These are phyloP conservation scores for Andricus quercusramuli DNA, from an alignment of 2,888 invertebrate genomes.

Conservation along the genomic window DNA sequence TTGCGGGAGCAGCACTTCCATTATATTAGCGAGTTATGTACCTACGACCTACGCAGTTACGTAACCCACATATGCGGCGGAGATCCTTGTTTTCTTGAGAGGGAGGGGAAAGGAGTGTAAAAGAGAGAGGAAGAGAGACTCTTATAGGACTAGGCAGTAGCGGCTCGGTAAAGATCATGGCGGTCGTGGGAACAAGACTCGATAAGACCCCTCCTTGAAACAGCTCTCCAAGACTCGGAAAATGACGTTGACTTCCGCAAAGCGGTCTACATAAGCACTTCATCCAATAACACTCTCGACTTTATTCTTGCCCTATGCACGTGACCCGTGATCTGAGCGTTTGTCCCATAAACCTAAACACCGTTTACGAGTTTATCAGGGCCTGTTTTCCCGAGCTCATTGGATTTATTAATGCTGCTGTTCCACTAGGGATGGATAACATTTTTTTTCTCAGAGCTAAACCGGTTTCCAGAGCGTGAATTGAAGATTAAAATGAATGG, in stretches of 20 bases:
- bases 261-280: neutral
- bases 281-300: neutral
- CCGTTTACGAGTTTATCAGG: neutral
- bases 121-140: conserved; percentile 42
- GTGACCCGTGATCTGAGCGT: neutral
- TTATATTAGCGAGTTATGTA: conserved; percentile 36
- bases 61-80: conserved; percentile 42
- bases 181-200: conserved; percentile 75
- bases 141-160: conserved; percentile 44
- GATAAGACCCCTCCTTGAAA: conserved; percentile 64
- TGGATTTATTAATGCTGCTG: neutral
- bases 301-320: neutral
- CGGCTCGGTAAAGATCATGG: conserved; percentile 74
- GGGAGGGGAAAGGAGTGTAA: conserved; percentile 24
- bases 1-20: conserved; percentile 47
- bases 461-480: conserved; percentile 20
- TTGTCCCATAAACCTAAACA: neutral
- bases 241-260: conserved; percentile 26
- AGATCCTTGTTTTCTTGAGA: conserved; percentile 14
- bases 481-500: neutral
- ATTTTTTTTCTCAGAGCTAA: conserved; percentile 5
- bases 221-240: conserved; percentile 18
- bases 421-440: conserved; percentile 9
- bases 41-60: conserved; percentile 47
- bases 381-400: neutral